phyloP scores from a whole-genome alignment of 2,888 invertebrate species.

The Ectropis crepuscularia region DNA sequence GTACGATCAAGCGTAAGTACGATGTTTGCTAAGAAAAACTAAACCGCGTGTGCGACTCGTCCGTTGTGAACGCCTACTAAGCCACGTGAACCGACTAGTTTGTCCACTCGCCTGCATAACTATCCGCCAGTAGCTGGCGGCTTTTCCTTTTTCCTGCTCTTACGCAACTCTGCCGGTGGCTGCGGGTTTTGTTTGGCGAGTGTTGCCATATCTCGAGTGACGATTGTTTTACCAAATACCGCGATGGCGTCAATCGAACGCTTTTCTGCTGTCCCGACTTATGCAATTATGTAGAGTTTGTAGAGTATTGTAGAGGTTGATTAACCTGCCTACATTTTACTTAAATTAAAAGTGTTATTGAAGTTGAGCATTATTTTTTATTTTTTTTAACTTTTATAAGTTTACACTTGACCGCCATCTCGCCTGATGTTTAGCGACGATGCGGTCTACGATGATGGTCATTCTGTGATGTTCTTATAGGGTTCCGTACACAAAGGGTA shows the following conservation, averaged over 20 bases:
- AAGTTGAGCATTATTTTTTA: too few relatives aligned
- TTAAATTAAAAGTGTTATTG: too few relatives aligned
- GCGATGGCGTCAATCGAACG: not conserved
- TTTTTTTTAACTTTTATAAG: too few relatives aligned
- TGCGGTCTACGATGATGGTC: too few relatives aligned
- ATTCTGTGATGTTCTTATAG: too few relatives aligned
- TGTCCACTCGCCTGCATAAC: conserved; percentile 36
- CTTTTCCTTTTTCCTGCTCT: conserved; percentile 36
- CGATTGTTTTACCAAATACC: conserved; percentile 1
- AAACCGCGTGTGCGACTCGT: not conserved
- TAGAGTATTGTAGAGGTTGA: too few relatives aligned
- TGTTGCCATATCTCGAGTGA: not conserved
- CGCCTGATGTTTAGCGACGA: too few relatives aligned
- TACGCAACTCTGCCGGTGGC: conserved; percentile 27
- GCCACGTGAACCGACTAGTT: conserved; percentile 18
- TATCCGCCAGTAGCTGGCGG: conserved; percentile 19
- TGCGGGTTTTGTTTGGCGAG: conserved; percentile 3
- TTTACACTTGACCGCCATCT: too few relatives aligned
- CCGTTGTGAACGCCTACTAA: conserved; percentile 6
- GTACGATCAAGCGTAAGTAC: too few relatives aligned
- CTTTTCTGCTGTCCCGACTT: not conserved
- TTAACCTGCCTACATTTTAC: too few relatives aligned
- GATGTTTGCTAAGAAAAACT: not conserved
- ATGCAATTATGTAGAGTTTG: too few relatives aligned
- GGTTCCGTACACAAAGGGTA: too few relatives aligned